phyloP scores from a whole-genome alignment of 2,113 vertebrate genomes.

The Triplophysa tibetana region DNA sequence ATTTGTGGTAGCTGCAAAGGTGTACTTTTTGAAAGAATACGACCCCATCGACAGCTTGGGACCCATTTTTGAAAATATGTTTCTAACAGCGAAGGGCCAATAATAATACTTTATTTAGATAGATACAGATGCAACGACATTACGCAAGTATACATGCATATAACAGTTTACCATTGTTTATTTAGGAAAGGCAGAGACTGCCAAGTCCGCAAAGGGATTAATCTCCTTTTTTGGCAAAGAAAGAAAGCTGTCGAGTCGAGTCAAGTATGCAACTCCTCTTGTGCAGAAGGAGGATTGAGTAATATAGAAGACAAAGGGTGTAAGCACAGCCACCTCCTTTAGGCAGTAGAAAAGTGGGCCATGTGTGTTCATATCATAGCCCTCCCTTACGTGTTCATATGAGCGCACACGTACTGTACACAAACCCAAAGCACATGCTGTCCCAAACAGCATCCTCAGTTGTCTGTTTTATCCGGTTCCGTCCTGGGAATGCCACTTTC shows the following conservation, averaged over 20 bases:
- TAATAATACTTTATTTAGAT: no score
- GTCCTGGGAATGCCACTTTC: no score
- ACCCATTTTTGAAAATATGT: no score
- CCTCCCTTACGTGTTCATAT: neutral
- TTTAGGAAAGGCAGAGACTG: constrained; percentile 43
- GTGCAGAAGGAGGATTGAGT: constrained; percentile 5
- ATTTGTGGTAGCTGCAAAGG: no score
- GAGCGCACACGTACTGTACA: neutral
- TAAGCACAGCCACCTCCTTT: neutral
- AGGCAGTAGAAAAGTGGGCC: constrained; percentile 1
- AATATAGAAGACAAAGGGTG: neutral
- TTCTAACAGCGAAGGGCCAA: no score
- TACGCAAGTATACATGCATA: no score
- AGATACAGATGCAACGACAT: neutral
- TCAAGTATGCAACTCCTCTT: neutral
- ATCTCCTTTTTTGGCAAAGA: constrained; percentile 30
- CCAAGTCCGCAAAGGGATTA: constrained; percentile 46
- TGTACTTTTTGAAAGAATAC: no score
- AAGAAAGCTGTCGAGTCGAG: neutral
- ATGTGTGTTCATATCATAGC: constrained; percentile 6
- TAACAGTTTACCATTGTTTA: constrained; percentile 4
- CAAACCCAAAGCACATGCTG: neutral
- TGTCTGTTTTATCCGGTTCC: no score
- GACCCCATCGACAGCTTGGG: no score
- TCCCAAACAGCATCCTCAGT: neutral